Evolutionary conservation across 2,797 vertebrate species (phyloP), one percentile per base, ranked within the genome.

Genomic region (Enteromius fasciolatus): DNA sequence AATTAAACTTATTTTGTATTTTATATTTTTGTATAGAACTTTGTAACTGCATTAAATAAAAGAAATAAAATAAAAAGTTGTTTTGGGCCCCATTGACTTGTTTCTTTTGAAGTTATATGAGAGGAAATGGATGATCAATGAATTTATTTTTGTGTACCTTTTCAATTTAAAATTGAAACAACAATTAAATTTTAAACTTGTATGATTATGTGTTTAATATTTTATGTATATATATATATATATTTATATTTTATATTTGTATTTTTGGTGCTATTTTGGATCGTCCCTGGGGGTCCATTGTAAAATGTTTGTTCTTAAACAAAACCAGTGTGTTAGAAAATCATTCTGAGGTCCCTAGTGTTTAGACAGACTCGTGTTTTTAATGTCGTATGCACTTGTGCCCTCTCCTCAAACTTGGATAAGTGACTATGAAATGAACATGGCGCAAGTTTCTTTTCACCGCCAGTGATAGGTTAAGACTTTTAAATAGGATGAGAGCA

Each of bases 401-500:
- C 2, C 28, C 44, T 59, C 54, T 81, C 28, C 2, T 72, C 3
- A 0, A 23, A 28, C 31, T 54, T 68, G n/a, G 3, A n/a, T 70
- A 36, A 57, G 61, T 50, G 44, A 69, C 76, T 76, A 68, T 63
- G 67, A 63, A 69, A 70, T 61, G 36, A 66, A 80, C 83, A 68
- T 78, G 52, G 50, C 9, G 1, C 15, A n/a, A 57, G 23, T 80
- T 39, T 75, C 50, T 80, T 68, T 36, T 75, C 77, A 39, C 50
- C 25, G 0, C 59, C 39, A 80, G 76, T 92, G 91, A 92, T 85
- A 86, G 87, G 89, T 91, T 91, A 88, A 88, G 88, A 87, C 88
- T 88, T 92, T 90, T 89, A 88, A 89, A 90, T 89, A 88, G 89
- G 90, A 90, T 88, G 89, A 92, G 90, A 90, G 91, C 88, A 92